Evolutionary conservation across 2,888 invertebrate genomes (phyloP), one percentile per base, ranked within the genome.

Genomic region (Digitonthophagus gazella): DNA sequence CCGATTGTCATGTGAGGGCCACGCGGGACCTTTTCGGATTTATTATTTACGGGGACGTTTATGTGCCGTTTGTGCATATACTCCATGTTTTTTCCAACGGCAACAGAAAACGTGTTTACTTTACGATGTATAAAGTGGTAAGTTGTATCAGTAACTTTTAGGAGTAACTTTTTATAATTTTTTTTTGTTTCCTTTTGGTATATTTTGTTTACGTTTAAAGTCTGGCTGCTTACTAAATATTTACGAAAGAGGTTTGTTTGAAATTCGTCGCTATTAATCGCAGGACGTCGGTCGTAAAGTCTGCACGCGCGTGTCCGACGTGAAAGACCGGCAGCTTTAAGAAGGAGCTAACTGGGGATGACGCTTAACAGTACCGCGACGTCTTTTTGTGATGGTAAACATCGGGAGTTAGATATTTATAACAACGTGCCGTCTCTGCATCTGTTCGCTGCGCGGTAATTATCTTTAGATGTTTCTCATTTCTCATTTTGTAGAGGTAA

Each of bases 21-120:
- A 44, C 28, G 28, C 28, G 28, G 28, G 28, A 44, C 28, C 28
- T 64, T 15, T 56, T 18, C 20, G 61, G 61, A 58, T 66, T 66
- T 65, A 65, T 69, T 69, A 69, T 69, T 69, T 69, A 66, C 61
- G 65, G 5, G 20, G 65, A 65, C 66, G 61, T 61, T 66, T 68
- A 65, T 61, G 61, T 61, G 18, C 55, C 65, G 66, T 69, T 68
- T 61, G 68, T 69, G 68, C 66, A 58, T 61, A 56, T 57, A 57
- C 28, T 44, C 8, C 28, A 44, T 5, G 28, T 44, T 3, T 6
- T 44, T 44, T 11, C 28, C 16, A 11, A 15, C 5, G 19, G 61
- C 20, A 44, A 44, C 28, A 8, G 3, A 3, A 44, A 44, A 44
- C 8, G 28, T 44, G 28, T 44, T 11, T 44, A 6, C 11, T 44